Evolutionary conservation across 2,888 invertebrate genomes (phyloP), one percentile per base, ranked within the genome.

Genomic region (Xylophagus ater): DNA sequence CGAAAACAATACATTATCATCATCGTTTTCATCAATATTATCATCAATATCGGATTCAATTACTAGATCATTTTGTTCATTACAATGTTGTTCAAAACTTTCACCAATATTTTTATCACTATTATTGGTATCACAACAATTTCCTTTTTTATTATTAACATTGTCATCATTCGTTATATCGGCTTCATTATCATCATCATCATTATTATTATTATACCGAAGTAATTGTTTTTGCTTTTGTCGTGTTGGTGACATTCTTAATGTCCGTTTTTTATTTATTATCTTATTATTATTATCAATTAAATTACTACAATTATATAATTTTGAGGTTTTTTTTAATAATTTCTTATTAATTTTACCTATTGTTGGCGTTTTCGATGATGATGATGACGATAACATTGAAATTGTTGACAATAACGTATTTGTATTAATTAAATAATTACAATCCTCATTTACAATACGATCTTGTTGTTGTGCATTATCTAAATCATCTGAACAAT

Each of bases 41-140:
- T 44, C 39, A 30, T 20, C 31, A 30, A 34, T 34, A 37, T 40
- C 30, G 34, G 26, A 30, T 35, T 36, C 37, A 31, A 37, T 29
- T 29, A 40, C 33, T 19, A 26, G 17, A 28, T 43, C 41, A 20
- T 37, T 40, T 18, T 40, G 17, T 20, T 40, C 40, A 32, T 40
- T 34, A n/a, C 40, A 28, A 43, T 34, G 18, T 49, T 51, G 54
- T 69, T 69, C 7, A 63, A 23, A 32, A 32, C 37, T 26, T 33
- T 41, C 30, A 23, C 9, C 29, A 29, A 29, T 9, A n/a, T 13
- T 21, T 12, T 41, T 40, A 23, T 37, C 32, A 15, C 42, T 45
- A 35, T 51, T 49, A 26, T 41, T 37, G 34, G 40, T 34, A 37
- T 41, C 36, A 44, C 45, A 28, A 30, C 34, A 28, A 32, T 35